phyloP scores from a whole-genome alignment of 2,797 vertebrate genomes.

The Rhadinocentrus ornatus region DNA sequence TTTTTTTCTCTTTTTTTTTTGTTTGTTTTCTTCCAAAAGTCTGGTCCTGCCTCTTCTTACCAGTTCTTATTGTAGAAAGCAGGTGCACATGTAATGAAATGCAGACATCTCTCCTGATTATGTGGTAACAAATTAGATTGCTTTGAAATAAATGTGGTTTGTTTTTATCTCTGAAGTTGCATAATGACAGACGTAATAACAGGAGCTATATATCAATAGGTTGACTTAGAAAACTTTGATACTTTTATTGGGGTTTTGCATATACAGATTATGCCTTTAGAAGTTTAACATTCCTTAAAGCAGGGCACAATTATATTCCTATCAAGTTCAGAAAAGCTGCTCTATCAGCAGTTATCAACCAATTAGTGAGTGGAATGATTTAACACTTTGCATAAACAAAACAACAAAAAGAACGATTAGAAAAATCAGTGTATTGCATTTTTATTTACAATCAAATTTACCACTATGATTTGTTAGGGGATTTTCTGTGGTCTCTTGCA shows the following conservation, averaged over 20 bases:
- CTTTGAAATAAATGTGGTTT: background rate
- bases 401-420: background rate
- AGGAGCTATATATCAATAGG: background rate
- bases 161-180: background rate
- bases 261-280: background rate
- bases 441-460: conserved; percentile 6
- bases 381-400: background rate
- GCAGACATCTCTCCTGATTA: background rate
- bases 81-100: conserved; percentile 11
- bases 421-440: background rate
- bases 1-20: background rate
- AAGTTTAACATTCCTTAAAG: background rate
- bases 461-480: background rate
- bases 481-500: background rate
- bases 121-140: background rate
- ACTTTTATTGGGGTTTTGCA: background rate
- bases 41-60: background rate
- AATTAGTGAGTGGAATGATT: background rate
- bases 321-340: background rate
- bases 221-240: background rate
- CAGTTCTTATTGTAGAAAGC: background rate
- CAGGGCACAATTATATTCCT: no score
- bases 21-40: no score
- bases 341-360: background rate
- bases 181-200: background rate